Evolutionary conservation across 1,140 invertebrate genomes (phyloP).

Genomic region (Anagrus nilaparvatae): DNA sequence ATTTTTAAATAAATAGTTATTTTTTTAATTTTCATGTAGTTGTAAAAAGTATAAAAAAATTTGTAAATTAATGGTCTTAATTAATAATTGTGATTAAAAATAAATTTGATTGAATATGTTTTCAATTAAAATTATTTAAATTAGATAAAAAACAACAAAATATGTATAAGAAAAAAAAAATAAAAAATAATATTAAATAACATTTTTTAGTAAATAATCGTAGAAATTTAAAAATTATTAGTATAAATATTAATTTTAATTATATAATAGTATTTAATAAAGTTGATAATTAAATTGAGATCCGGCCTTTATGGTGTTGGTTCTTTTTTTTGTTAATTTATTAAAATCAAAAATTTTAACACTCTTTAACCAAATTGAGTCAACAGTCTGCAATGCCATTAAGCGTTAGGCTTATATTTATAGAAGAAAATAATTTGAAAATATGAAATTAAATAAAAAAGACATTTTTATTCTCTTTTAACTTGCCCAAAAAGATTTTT

Average conservation of each 20-base stretch:
- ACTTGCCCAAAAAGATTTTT: too few relatives aligned
- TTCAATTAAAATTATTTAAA: background rate
- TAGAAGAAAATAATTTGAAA: background rate
- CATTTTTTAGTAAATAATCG: too few relatives aligned
- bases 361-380: conserved; percentile 35
- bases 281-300: conserved; percentile 15
- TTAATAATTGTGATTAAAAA: background rate
- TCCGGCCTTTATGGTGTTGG: conserved; percentile 38
- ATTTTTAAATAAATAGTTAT: conserved; percentile 10
- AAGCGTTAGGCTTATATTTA: background rate
- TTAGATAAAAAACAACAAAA: background rate
- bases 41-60: conserved; percentile 2
- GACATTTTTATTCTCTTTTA: too few relatives aligned
- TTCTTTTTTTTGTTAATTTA: conserved; percentile 30
- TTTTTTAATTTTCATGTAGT: conserved; percentile 11
- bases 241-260: conserved; percentile 3
- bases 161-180: conserved; percentile 16
- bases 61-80: too few relatives aligned
- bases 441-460: too few relatives aligned
- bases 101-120: background rate
- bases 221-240: too few relatives aligned
- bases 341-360: conserved; percentile 22
- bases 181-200: conserved; percentile 18
- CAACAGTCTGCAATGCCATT: conserved; percentile 21
- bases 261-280: too few relatives aligned